Evolutionary conservation across 2,797 vertebrate species (phyloP), one percentile per base, ranked within the genome.

Genomic region (Diceros bicornis): DNA sequence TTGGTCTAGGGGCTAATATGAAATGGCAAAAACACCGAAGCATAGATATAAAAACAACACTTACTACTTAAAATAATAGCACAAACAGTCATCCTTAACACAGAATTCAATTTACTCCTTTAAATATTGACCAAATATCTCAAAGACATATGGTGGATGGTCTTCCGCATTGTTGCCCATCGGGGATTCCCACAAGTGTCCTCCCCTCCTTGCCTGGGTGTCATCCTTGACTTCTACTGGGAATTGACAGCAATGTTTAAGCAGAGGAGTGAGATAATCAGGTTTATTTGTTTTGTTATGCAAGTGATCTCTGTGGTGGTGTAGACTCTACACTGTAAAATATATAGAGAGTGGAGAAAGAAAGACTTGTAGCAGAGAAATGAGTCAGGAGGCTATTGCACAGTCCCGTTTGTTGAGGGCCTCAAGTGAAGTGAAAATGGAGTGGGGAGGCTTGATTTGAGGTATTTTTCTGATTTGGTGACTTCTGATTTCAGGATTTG

Each of bases 401-500:
- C 7, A 37, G 57, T 61, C 20, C 23, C 4, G 14, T 37, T 89
- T 94, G 47, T 25, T 88, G 55, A 89, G 41, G 84, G 61, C 20
- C 0, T 91, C 37, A 82, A 81, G 29, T 77, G 44, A 91, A 66
- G 23, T 85, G 64, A 95, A 47, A 95, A 88, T 44, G n/a, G 20
- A 89, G 47, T 55, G 6, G 32, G 55, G 61, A 82, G 37, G 25
- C 21, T 90, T 37, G 7, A 75, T 96, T 47, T 93, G 62, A 92
- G 14, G 34, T 29, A 57, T 25, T 92, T 95, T 95, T 25, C 32
- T 92, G 61, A 91, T 96, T 93, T 92, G 59, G 21, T 88, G 64
- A 77, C 41, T 71, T 83, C 92, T 94, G 44, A 81, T 72, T 94
- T 91, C 17, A 27, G 44, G 29, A 82, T 74, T 57, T 95, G n/a